Conservation (phyloP, 2,797 vertebrate species). For the Eptatretus atami region DNA sequence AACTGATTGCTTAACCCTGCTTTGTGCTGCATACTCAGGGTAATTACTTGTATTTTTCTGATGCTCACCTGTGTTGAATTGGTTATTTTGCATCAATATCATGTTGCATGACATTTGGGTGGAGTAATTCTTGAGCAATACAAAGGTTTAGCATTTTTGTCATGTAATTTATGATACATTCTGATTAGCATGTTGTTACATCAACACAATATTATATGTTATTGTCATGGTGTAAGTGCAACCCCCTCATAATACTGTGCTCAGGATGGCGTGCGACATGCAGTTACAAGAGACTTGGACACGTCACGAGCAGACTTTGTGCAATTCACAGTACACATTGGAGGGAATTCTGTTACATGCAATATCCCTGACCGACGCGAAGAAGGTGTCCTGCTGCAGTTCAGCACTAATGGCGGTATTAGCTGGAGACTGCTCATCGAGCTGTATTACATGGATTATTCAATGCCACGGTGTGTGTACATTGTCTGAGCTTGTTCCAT, state of each 20-base stretch:
- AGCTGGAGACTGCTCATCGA: slow-evolving; percentile 81
- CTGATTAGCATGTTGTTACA: neutral
- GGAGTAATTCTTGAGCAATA: too few species aligned
- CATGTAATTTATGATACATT: too few species aligned
- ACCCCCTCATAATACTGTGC: too few species aligned
- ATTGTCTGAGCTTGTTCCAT: too few species aligned
- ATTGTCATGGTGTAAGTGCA: slow-evolving; percentile 2
- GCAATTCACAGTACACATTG: slow-evolving; percentile 88
- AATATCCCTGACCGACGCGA: slow-evolving; percentile 80
- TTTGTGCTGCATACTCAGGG: too few species aligned
- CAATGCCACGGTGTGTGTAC: slow-evolving; percentile 35
- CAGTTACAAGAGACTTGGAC: slow-evolving; percentile 77
- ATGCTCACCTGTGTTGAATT: too few species aligned
- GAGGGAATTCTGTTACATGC: slow-evolving; percentile 40
- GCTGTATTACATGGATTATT: slow-evolving; percentile 99
- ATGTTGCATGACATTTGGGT: too few species aligned
- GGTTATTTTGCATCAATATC: too few species aligned
- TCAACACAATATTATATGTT: neutral
- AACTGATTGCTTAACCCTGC: too few species aligned
- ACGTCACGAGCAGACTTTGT: slow-evolving; percentile 94
- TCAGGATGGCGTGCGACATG: slow-evolving; percentile 59
- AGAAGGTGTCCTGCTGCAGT: slow-evolving; percentile 68
- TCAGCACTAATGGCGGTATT: slow-evolving; percentile 76
- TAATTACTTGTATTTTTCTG: too few species aligned
- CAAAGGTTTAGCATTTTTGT: too few species aligned